Evolutionary conservation across 2,888 invertebrate species (phyloP).

Genomic region (Agrochola lota): DNA sequence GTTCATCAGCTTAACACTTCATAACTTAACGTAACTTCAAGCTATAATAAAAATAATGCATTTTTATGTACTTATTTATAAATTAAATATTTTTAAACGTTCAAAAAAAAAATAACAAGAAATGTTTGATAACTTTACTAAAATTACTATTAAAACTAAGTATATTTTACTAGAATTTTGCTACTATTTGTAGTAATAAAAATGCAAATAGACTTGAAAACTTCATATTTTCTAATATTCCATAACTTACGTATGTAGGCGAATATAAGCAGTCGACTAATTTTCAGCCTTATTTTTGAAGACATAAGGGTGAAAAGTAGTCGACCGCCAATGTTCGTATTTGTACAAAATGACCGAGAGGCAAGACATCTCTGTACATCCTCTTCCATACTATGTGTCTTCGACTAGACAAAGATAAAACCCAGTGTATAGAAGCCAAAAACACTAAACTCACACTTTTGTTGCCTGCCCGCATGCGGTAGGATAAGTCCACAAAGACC

Average conservation of each 20-base stretch:
- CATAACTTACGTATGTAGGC: neutral
- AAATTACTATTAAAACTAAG: conserved; percentile 16
- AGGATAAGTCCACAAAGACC: neutral
- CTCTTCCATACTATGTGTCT: neutral
- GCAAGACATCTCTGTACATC: neutral
- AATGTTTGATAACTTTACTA: conserved; percentile 34
- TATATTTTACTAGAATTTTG: conserved; percentile 33
- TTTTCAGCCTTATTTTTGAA: too few species aligned
- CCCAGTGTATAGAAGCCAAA: neutral
- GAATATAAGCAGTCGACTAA: too few species aligned
- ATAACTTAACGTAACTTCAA: conserved; percentile 9
- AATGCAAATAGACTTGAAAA: conserved; percentile 25
- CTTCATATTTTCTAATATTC: conserved; percentile 6
- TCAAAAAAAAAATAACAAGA: conserved; percentile 19
- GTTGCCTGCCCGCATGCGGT: conserved; percentile 17
- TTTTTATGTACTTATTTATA: conserved; percentile 37
- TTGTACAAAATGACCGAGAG: neutral
- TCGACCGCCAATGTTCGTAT: too few species aligned
- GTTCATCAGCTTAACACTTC: neutral
- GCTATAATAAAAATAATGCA: neutral
- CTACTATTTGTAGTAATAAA: conserved; percentile 9
- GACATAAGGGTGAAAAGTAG: too few species aligned
- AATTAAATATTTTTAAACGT: neutral
- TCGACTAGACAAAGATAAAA: neutral
- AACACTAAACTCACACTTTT: neutral